These are phyloP conservation scores for Phyllostomus hastatus DNA, from an alignment of 2,113 vertebrate genomes.

Conservation along the genomic window DNA sequence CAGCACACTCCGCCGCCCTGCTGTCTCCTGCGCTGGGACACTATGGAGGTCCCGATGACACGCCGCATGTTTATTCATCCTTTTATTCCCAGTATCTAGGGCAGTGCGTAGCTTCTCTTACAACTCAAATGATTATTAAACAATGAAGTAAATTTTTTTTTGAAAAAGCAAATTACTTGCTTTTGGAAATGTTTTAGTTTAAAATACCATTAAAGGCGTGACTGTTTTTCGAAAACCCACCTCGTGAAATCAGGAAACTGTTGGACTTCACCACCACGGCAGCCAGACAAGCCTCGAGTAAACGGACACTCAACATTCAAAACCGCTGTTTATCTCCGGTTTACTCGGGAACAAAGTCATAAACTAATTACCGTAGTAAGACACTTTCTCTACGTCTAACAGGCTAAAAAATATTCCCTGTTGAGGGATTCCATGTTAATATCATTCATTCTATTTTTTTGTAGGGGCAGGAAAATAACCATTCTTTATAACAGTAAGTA, in stretches of 20 bases:
- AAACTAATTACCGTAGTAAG: constrained; percentile 6
- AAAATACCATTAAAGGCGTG: not conserved
- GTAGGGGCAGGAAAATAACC: not conserved
- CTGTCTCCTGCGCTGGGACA: not conserved
- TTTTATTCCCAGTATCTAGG: not conserved
- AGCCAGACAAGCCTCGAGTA: not conserved
- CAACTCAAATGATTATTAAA: not conserved
- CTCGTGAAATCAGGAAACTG: not conserved
- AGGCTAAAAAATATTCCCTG: not conserved
- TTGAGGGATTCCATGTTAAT: not conserved
- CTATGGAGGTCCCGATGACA: not conserved
- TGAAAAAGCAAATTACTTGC: not conserved
- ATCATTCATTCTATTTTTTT: not conserved
- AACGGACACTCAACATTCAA: not conserved
- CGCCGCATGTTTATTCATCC: not conserved
- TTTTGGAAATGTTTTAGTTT: constrained; percentile 8
- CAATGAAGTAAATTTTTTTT: not conserved
- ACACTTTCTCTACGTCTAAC: not conserved
- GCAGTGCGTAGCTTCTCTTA: not conserved
- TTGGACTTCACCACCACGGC: not conserved
- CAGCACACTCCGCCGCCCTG: not conserved
- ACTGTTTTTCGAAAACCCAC: not conserved
- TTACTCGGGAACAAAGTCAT: constrained; percentile 15
- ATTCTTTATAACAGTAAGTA: constrained; percentile 8
- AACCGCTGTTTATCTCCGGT: not conserved